Conservation (phyloP, 2,113 vertebrate genomes). For the Channa argus region DNA sequence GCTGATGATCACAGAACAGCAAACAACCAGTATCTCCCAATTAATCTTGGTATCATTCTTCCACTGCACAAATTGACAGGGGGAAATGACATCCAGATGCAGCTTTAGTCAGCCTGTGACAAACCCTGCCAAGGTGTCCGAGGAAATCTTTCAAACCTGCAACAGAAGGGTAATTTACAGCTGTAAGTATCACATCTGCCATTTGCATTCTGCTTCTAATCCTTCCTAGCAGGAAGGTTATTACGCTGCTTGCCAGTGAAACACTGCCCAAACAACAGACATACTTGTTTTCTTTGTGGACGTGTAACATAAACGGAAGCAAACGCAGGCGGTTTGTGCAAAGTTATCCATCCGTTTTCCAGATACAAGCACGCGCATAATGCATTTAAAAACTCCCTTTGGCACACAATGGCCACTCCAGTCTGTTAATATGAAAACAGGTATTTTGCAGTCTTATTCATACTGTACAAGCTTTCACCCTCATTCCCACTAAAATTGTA, state of each 20-base stretch:
- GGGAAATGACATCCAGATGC: conserved; percentile 33
- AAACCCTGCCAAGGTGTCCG: background rate
- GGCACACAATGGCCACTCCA: background rate
- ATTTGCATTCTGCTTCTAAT: conserved; percentile 68
- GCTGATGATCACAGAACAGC: conserved; percentile 21
- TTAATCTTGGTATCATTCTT: conserved; percentile 19
- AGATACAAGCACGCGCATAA: conserved; percentile 27
- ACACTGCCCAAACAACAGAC: conserved; percentile 31
- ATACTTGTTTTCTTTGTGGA: conserved; percentile 33
- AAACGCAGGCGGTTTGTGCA: conserved; percentile 16
- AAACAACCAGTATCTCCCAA: conserved; percentile 19
- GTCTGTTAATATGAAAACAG: conserved; percentile 6
- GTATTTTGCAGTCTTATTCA: conserved; percentile 7
- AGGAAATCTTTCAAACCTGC: conserved; percentile 14
- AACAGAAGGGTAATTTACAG: conserved; percentile 11
- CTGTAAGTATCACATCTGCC: conserved; percentile 47
- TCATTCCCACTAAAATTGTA: conserved; percentile 26
- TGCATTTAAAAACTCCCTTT: conserved; percentile 11
- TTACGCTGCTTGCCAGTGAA: conserved; percentile 66
- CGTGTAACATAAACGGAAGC: conserved; percentile 36
- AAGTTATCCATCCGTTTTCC: conserved; percentile 41
- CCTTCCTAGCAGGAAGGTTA: conserved; percentile 45
- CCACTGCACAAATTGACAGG: conserved; percentile 22
- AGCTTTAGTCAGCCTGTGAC: conserved; percentile 9
- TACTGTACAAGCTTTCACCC: conserved; percentile 18